Base-by-base conservation (phyloP, 2,888 invertebrate species). In the Pristionchus entomophagus region DNA sequence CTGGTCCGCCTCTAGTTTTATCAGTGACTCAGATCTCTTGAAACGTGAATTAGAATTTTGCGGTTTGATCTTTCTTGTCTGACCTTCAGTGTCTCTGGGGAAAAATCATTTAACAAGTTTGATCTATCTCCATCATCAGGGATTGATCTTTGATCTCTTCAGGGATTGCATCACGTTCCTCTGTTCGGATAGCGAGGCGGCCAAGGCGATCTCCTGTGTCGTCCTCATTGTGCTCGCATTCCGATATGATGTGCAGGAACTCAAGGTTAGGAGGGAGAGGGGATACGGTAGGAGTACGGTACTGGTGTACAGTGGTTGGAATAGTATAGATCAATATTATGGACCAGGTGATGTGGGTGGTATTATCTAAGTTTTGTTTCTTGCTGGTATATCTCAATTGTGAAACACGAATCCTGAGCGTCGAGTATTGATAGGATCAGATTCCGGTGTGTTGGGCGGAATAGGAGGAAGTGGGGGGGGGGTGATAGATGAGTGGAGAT, bases 111-210 rank as follows among this genome's bases (percentile, higher is more conserved):
- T 29, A 12, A 8, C 6, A 26, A 29, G 4, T 59, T 59, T 38
- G 2, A 14, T 26, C 69, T 69, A n/a, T n/a, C n/a, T 69, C 38
- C 12, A 12, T 35, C 41, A 14, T 8, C 8, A 19, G 22, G 0
- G 32, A 2, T 65, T 35, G 41, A 77, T 77, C 77, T 41, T 26
- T 53, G 22, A 51, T 53, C 29, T 51, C 32, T 80, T 26, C 82
- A 82, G 83, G 38, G 85, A 85, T 19, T 85, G 85, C 29, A 53
- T 85, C 35, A 22, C 73, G n/a, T 85, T 85, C 41, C 85, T 85
- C n/a, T 38, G 35, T 41, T 85, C 85, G 22, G 73, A 41, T 32
- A 45, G 35, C 17, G 41, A 38, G 82, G 82, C 59, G 56, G 51
- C 82, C 51, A 19, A 29, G 35, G 19, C 85, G 19, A 53, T 85